Evolutionary conservation across 2,113 vertebrate genomes (phyloP).

Genomic region (Poeciliopsis prolifica): DNA sequence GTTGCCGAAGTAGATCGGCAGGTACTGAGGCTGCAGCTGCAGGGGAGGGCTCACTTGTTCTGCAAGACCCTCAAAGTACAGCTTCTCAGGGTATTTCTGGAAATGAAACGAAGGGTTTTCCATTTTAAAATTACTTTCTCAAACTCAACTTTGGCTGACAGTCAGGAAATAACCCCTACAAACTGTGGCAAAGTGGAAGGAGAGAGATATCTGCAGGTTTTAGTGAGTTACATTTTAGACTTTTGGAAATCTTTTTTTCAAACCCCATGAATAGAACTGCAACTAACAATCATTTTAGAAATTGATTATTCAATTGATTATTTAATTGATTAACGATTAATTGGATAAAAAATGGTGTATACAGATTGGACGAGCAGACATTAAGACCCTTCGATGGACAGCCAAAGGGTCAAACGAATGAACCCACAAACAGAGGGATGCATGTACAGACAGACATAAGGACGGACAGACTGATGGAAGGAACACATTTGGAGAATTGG

Average conservation of each 20-base stretch:
- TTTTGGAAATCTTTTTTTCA: not conserved
- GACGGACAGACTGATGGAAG: too few species aligned
- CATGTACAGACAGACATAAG: too few species aligned
- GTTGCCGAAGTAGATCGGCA: slow-evolving; percentile 99
- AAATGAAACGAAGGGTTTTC: not conserved
- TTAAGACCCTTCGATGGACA: too few species aligned
- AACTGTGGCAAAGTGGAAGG: too few species aligned
- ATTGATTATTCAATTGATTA: too few species aligned
- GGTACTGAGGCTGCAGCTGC: slow-evolving; percentile 93
- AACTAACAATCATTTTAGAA: too few species aligned
- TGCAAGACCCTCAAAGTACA: slow-evolving; percentile 97
- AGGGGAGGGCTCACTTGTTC: slow-evolving; percentile 97
- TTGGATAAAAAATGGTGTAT: too few species aligned
- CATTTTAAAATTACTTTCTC: not conserved
- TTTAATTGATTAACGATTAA: too few species aligned
- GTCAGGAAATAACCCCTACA: not conserved
- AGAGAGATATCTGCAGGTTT: not conserved
- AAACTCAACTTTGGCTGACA: not conserved
- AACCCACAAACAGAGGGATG: not conserved
- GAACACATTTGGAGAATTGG: not conserved
- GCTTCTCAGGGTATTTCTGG: slow-evolving; percentile 98
- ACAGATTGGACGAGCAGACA: too few species aligned
- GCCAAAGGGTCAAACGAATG: too few species aligned
- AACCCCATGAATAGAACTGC: too few species aligned
- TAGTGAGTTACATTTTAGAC: not conserved